These are phyloP conservation scores for Eciton burchellii DNA, from an alignment of 1,140 invertebrate genomes.

Conservation along the genomic window DNA sequence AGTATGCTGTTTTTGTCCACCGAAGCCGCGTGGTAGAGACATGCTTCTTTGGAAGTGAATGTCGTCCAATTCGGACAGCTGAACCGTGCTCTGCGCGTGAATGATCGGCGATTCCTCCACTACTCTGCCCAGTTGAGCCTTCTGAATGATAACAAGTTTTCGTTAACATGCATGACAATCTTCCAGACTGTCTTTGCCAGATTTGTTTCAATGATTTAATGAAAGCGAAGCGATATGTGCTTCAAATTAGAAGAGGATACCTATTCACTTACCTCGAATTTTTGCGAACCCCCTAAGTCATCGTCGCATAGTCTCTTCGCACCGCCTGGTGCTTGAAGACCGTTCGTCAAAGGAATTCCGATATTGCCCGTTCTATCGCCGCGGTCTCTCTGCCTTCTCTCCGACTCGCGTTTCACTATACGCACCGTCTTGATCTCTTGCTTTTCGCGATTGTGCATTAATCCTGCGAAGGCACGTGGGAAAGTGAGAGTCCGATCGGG, in stretches of 20 bases:
- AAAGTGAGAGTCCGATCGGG: conserved; percentile 24
- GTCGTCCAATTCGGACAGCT: conserved; percentile 80
- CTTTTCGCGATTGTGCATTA: conserved; percentile 92
- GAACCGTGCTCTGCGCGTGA: conserved; percentile 80
- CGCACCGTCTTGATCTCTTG: conserved; percentile 96
- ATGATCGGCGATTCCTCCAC: conserved; percentile 78
- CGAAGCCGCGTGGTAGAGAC: conserved; percentile 85
- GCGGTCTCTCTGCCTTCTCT: conserved; percentile 92
- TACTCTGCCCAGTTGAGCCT: conserved; percentile 79
- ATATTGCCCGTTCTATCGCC: conserved; percentile 86
- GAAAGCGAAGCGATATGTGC: background rate
- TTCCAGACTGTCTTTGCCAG: background rate
- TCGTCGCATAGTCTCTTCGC: conserved; percentile 79
- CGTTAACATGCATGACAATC: background rate
- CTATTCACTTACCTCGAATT: conserved; percentile 76
- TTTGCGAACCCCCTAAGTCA: conserved; percentile 75
- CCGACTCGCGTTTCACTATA: conserved; percentile 96
- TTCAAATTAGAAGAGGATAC: background rate
- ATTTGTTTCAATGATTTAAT: conserved; percentile 24
- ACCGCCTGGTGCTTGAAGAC: conserved; percentile 77
- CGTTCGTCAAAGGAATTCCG: conserved; percentile 84
- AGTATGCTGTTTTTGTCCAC: conserved; percentile 78
- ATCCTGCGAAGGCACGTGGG: conserved; percentile 83
- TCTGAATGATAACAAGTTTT: conserved; percentile 68
- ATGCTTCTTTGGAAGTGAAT: conserved; percentile 82